Evolutionary conservation across 1,140 invertebrate genomes (phyloP).

Genomic region (Drosophila truncata): DNA sequence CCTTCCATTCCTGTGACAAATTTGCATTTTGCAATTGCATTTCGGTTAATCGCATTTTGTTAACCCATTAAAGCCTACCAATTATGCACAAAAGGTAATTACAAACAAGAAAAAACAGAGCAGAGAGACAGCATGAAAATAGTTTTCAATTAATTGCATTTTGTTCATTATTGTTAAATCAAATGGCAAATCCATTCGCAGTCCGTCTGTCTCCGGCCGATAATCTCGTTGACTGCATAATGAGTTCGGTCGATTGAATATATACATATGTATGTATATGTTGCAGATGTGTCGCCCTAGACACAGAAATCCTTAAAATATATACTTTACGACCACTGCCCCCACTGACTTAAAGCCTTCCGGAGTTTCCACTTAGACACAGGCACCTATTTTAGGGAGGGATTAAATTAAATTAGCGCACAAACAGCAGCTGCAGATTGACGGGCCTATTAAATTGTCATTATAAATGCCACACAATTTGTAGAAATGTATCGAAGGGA

Average conservation of each 20-base stretch:
- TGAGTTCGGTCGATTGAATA: constrained; percentile 24
- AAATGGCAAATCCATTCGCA: constrained; percentile 56
- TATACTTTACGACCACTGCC: not conserved
- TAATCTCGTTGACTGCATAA: constrained; percentile 56
- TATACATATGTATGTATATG: not conserved
- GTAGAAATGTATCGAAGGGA: constrained; percentile 1
- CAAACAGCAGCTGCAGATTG: constrained; percentile 33
- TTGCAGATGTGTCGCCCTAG: not conserved
- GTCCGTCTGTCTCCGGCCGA: constrained; percentile 20
- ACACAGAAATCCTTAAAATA: constrained; percentile 3
- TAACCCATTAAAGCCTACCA: constrained; percentile 65
- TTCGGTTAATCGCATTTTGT: constrained; percentile 71
- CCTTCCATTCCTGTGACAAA: constrained; percentile 5
- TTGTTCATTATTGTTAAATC: constrained; percentile 62
- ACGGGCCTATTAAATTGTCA: constrained; percentile 65
- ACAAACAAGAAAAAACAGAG: constrained; percentile 44
- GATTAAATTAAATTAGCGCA: constrained; percentile 39
- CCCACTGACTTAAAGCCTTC: constrained; percentile 11
- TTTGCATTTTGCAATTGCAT: constrained; percentile 57
- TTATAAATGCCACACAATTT: constrained; percentile 51
- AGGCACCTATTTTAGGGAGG: constrained; percentile 1
- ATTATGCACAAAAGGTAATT: constrained; percentile 68
- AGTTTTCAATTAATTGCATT: constrained; percentile 70
- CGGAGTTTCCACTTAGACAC: not conserved
- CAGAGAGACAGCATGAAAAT: constrained; percentile 34